These are phyloP conservation scores for Cricetomys ansorgei DNA, from an alignment of 2,113 vertebrate genomes.

Conservation along the genomic window DNA sequence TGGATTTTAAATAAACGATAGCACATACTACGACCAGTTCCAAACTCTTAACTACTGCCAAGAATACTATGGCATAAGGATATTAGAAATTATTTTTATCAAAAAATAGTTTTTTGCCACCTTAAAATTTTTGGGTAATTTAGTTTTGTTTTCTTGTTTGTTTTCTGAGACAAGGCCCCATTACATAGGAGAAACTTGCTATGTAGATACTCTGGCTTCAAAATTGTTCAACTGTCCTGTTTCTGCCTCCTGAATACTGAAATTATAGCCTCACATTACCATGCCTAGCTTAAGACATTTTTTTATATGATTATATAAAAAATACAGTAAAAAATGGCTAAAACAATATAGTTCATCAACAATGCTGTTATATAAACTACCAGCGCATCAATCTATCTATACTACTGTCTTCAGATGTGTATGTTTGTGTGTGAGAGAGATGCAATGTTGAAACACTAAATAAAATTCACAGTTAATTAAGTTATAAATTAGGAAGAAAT, in stretches of 20 bases:
- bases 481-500: not conserved
- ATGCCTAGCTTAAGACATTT: not conserved
- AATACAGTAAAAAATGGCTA: not conserved
- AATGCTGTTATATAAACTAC: not conserved
- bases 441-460: not conserved
- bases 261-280: not conserved
- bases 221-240: not conserved
- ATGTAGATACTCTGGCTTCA: too few relatives aligned
- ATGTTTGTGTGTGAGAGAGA: not conserved
- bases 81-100: not conserved
- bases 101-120: slow-evolving; percentile 11
- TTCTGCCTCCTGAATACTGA: not conserved
- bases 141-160: not conserved
- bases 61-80: not conserved
- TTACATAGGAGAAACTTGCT: not conserved
- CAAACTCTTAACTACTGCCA: slow-evolving; percentile 3
- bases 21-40: not conserved
- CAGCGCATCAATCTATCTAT: not conserved
- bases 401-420: not conserved
- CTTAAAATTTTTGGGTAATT: not conserved
- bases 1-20: not conserved
- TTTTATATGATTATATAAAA: not conserved
- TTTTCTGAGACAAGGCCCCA: not conserved
- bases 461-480: not conserved
- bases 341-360: not conserved